A percentile compares a stretch with the other conserved stretches of the same genome.
Conservation (phyloP, 64 coral and sea anemone species). For the Montipora capricornis region DNA sequence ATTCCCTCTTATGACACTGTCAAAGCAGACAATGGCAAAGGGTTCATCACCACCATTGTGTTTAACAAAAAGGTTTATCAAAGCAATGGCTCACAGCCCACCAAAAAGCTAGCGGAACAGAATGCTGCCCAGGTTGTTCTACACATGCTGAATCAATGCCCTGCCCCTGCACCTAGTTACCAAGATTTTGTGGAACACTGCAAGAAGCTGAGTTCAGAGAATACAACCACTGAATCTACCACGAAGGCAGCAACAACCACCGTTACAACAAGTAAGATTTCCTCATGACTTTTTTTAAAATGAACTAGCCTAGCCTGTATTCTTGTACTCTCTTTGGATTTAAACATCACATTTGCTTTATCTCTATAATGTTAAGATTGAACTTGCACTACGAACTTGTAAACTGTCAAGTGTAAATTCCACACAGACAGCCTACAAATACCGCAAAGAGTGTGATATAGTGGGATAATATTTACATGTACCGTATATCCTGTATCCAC, state of each 20-base stretch:
- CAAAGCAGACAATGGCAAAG: conserved; percentile 44
- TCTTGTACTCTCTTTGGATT: too few species aligned
- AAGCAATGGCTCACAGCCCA: conserved; percentile 61
- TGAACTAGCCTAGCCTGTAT: too few species aligned
- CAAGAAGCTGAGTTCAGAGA: conserved; percentile 49
- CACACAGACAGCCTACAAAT: too few species aligned
- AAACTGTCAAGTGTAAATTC: too few species aligned
- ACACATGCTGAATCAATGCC: conserved; percentile 83
- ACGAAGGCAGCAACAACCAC: neutral
- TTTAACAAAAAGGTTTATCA: conserved; percentile 95
- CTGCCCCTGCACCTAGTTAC: conserved; percentile 68
- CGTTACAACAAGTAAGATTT: conserved; percentile 18
- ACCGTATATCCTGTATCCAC: too few species aligned
- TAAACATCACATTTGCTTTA: too few species aligned
- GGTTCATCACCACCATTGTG: conserved; percentile 79
- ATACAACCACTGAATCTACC: conserved; percentile 10
- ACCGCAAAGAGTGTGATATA: too few species aligned
- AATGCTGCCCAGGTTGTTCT: conserved; percentile 90
- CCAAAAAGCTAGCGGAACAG: conserved; percentile 85
- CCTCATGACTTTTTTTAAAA: neutral
- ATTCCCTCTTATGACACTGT: conserved; percentile 79
- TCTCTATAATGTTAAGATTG: too few species aligned
- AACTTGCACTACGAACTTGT: too few species aligned
- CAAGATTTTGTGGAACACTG: conserved; percentile 71
- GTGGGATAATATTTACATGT: too few species aligned